These are phyloP conservation scores for Silurus aristotelis DNA, from an alignment of 2,797 vertebrate species.

Conservation along the genomic window DNA sequence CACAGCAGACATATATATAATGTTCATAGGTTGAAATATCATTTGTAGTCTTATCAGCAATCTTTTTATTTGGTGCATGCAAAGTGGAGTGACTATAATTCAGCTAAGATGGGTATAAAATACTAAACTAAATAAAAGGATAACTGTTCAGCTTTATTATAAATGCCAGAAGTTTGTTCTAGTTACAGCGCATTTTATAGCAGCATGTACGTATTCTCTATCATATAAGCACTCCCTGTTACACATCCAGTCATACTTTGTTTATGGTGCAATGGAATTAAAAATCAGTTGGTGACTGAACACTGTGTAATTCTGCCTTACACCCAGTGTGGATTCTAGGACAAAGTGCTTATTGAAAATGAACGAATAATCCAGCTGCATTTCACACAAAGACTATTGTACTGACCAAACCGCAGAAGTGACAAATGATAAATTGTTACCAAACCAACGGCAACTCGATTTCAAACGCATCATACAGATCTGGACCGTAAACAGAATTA, in stretches of 20 bases:
- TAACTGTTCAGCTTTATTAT: neutral
- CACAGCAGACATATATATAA: neutral
- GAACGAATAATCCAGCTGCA: conserved; percentile 13
- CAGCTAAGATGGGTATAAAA: neutral
- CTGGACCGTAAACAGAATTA: neutral
- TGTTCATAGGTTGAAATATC: neutral
- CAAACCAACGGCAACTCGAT: neutral
- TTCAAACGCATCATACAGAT: neutral
- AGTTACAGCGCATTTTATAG: neutral
- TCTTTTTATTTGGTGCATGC: neutral
- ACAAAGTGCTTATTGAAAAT: conserved; percentile 9
- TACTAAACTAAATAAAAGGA: neutral
- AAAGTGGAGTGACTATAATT: no score
- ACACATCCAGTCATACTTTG: neutral
- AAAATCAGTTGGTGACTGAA: neutral
- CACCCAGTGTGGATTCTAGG: neutral
- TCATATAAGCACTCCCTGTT: neutral
- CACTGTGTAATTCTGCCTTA: neutral
- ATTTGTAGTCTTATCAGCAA: neutral
- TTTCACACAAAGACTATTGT: conserved; percentile 13
- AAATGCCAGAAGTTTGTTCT: neutral
- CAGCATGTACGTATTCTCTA: neutral
- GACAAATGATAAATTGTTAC: neutral
- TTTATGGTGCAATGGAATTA: neutral
- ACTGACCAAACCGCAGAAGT: neutral